Percentiles rank a stretch among this genome's conserved stretches.
Conservation (phyloP, 2,888 invertebrate genomes). For the Lasioglossum marginatum region DNA sequence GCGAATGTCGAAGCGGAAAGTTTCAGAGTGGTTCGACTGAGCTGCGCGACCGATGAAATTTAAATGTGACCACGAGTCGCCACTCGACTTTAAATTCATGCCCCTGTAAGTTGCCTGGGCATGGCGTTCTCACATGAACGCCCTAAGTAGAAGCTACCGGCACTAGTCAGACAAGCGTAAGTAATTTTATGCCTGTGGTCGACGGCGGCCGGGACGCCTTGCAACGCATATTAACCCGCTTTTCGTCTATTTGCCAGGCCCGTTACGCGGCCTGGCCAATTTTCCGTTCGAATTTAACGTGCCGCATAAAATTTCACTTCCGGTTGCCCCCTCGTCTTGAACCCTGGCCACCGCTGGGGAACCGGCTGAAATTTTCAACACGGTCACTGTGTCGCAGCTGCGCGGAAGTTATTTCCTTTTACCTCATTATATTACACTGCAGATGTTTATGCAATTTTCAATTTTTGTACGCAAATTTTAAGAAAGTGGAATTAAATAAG, state of each 20-base stretch:
- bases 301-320: slow-evolving; percentile 18
- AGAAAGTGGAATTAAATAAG: too few species aligned
- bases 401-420: not conserved
- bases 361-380: slow-evolving; percentile 8
- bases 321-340: not conserved
- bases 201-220: slow-evolving; percentile 25
- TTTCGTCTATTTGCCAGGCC: slow-evolving; percentile 38
- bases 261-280: slow-evolving; percentile 27
- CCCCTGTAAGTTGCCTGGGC: slow-evolving; percentile 22
- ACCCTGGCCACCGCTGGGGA: not conserved
- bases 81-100: slow-evolving; percentile 52
- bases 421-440: too few species aligned
- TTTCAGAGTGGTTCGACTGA: slow-evolving; percentile 12
- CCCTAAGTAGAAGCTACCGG: slow-evolving; percentile 52
- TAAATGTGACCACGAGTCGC: slow-evolving; percentile 39
- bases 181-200: slow-evolving; percentile 54
- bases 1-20: not conserved
- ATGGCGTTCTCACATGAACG: slow-evolving; percentile 38
- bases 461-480: too few species aligned
- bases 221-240: slow-evolving; percentile 41
- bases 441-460: not conserved
- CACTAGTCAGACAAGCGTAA: slow-evolving; percentile 40
- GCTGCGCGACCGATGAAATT: slow-evolving; percentile 35
- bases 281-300: slow-evolving; percentile 43
- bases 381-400: slow-evolving; percentile 1